A percentile compares a stretch with the other conserved stretches of the same genome.
phyloP scores from a whole-genome alignment of 2,888 invertebrate genomes.

The Tortricodes alternella region DNA sequence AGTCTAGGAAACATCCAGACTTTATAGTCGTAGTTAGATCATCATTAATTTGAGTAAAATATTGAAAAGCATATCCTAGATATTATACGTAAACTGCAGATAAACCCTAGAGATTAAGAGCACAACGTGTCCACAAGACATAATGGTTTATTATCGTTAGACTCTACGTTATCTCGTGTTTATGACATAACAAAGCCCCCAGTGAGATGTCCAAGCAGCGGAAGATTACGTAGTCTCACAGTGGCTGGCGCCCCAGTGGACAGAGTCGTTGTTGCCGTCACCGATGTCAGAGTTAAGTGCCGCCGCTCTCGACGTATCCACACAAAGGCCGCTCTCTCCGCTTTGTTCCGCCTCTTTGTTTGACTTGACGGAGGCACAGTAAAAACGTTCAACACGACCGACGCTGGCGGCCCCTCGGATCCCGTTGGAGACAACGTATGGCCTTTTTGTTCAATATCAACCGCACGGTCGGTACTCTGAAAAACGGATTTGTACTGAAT shows the following conservation, averaged over 20 bases:
- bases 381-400: constrained; percentile 61
- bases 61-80: neutral
- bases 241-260: constrained; percentile 36
- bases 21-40: neutral
- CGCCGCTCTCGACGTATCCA: constrained; percentile 64
- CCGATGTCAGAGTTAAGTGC: constrained; percentile 73
- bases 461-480: constrained; percentile 25
- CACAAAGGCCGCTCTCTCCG: constrained; percentile 77
- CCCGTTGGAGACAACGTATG: constrained; percentile 40
- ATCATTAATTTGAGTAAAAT: neutral
- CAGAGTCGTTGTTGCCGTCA: constrained; percentile 50
- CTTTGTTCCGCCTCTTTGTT: constrained; percentile 80
- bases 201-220: constrained; percentile 23
- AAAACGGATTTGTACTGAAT: constrained; percentile 34
- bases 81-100: neutral
- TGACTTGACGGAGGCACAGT: constrained; percentile 63
- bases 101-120: constrained; percentile 18
- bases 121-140: constrained; percentile 4
- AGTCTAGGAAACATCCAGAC: too few species aligned
- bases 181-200: constrained; percentile 26
- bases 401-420: constrained; percentile 45
- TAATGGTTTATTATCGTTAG: constrained; percentile 21
- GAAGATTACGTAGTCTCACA: constrained; percentile 32
- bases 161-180: constrained; percentile 21
- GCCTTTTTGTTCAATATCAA: constrained; percentile 46